Conservation (phyloP, 2,113 vertebrate species). For the Pelecanus crispus region DNA sequence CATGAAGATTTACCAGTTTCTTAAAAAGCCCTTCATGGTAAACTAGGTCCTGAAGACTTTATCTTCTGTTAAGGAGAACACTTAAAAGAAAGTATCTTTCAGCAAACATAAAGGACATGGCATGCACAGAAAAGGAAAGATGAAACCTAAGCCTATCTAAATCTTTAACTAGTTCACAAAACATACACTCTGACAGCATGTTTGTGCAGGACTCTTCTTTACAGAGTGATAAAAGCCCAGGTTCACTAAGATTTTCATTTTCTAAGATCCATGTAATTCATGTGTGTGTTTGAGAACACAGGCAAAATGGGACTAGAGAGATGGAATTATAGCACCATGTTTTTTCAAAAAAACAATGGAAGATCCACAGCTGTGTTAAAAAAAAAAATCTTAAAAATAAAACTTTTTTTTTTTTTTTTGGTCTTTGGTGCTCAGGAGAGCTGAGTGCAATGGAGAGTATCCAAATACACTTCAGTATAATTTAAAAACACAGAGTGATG, state of each 20-base stretch:
- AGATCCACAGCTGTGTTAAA: neutral
- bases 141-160: neutral
- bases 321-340: fast-evolving
- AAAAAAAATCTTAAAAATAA: neutral
- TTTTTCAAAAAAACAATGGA: neutral
- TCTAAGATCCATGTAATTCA: neutral
- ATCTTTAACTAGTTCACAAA: neutral
- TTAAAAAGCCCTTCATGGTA: neutral
- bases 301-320: neutral
- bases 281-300: neutral
- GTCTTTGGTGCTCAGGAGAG: neutral
- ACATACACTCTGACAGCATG: neutral
- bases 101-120: neutral
- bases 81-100: neutral
- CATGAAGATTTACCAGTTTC: neutral
- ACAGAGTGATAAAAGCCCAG: neutral
- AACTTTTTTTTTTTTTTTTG: neutral
- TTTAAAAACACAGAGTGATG: neutral
- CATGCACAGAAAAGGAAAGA: neutral
- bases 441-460: neutral
- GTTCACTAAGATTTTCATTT: neutral
- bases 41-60: neutral
- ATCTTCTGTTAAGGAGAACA: neutral
- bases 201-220: neutral
- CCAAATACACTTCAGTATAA: neutral